Percentiles rank a stretch among this genome's conserved stretches.
These are phyloP conservation scores for Megaleporinus macrocephalus DNA, from an alignment of 2,113 vertebrate species.

Conservation along the genomic window DNA sequence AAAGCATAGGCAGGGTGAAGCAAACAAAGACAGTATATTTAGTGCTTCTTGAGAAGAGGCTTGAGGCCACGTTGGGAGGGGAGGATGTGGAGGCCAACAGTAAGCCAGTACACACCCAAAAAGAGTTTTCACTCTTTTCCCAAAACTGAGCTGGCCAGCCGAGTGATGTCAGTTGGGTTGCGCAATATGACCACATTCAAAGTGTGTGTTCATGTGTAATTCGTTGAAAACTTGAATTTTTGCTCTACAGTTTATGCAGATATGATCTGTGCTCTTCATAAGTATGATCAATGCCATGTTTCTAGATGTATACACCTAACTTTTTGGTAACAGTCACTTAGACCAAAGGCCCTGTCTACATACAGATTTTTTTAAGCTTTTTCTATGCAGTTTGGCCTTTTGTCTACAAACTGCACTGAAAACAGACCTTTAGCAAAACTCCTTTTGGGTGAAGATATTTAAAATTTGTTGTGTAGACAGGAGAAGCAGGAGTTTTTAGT, in stretches of 20 bases:
- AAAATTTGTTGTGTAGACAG: too few species aligned
- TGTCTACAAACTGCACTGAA: too few species aligned
- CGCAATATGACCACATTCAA: background rate
- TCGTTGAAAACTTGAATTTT: background rate
- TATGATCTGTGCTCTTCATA: background rate
- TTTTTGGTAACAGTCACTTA: background rate
- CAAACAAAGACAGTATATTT: constrained; percentile 44
- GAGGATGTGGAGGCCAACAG: constrained; percentile 27
- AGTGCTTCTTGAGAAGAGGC: constrained; percentile 26
- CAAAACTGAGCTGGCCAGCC: background rate
- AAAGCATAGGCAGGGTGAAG: background rate
- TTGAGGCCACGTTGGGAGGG: constrained; percentile 1
- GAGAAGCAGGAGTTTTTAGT: too few species aligned
- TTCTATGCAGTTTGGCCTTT: too few species aligned
- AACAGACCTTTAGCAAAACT: too few species aligned
- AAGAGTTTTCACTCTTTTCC: constrained; percentile 23
- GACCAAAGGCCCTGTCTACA: background rate
- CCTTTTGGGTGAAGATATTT: too few species aligned
- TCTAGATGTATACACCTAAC: background rate
- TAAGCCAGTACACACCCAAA: constrained; percentile 50
- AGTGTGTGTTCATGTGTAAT: background rate
- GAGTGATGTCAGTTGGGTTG: background rate
- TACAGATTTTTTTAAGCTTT: too few species aligned
- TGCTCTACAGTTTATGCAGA: background rate
- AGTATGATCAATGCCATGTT: background rate